These are phyloP conservation scores for Anorthoa munda DNA, from an alignment of 2,888 invertebrate genomes.

Conservation along the genomic window DNA sequence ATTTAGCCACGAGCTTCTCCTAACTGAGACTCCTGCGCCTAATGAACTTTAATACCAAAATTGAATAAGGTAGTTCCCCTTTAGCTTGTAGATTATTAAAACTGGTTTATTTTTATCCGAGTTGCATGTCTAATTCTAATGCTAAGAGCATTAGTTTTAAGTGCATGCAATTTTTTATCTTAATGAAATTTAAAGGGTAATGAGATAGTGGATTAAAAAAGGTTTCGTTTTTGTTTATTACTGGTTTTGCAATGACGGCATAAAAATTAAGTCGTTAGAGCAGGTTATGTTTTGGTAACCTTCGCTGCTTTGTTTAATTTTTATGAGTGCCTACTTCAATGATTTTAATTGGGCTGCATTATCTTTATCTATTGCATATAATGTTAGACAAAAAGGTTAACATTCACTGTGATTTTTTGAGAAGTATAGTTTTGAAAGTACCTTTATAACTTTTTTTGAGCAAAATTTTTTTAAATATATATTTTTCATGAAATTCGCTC, in stretches of 20 bases:
- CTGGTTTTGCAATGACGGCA: slow-evolving; percentile 11
- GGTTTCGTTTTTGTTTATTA: not conserved
- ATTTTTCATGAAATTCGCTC: not conserved
- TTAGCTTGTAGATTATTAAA: not conserved
- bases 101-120: slow-evolving; percentile 19
- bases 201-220: slow-evolving; percentile 16
- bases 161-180: slow-evolving; percentile 29
- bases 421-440: not conserved
- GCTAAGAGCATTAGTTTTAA: slow-evolving; percentile 25
- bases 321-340: not conserved
- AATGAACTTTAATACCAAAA: slow-evolving; percentile 5
- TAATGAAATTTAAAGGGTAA: slow-evolving; percentile 25
- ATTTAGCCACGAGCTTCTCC: no score
- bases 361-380: not conserved
- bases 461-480: not conserved
- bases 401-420: not conserved
- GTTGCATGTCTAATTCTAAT: slow-evolving; percentile 22
- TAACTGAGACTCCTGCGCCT: no score
- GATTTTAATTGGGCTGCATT: not conserved
- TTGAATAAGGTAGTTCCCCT: slow-evolving; percentile 2
- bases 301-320: slow-evolving; percentile 20
- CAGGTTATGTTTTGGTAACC: not conserved
- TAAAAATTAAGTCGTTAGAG: slow-evolving; percentile 12
- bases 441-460: not conserved
- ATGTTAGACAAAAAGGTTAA: not conserved